Conservation (phyloP, 2,888 invertebrate genomes). For the Trachelus iudaicus region DNA sequence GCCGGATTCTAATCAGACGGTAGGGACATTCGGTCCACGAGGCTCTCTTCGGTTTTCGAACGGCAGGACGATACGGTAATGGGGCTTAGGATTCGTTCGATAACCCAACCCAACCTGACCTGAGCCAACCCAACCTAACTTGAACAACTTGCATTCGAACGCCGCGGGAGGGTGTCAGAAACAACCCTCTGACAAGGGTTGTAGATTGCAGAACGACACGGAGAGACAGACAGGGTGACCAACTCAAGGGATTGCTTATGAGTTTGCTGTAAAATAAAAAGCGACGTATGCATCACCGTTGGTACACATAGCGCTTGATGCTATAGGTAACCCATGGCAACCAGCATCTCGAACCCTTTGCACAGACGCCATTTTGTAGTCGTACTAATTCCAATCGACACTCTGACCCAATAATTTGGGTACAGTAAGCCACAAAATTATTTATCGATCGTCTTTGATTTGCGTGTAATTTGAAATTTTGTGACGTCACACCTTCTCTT, state of each 20-base stretch:
- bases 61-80: no score
- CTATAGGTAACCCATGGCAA: background rate
- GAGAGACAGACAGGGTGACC: background rate
- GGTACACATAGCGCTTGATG: constrained; percentile 23
- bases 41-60: no score
- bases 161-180: constrained; percentile 18
- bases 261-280: constrained; percentile 12
- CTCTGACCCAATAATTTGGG: background rate
- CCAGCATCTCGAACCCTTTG: background rate
- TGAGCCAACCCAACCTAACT: constrained; percentile 23
- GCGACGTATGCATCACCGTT: constrained; percentile 17
- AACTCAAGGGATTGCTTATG: constrained; percentile 18
- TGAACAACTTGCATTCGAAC: constrained; percentile 5
- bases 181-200: constrained; percentile 9
- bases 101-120: constrained; percentile 21
- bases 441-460: background rate
- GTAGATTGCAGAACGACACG: background rate
- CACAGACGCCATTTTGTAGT: background rate
- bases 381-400: background rate
- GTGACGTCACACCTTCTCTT: background rate
- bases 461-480: background rate
- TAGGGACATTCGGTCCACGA: background rate
- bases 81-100: constrained; percentile 7
- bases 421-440: background rate
- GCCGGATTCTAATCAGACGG: constrained; percentile 36